These are phyloP conservation scores for Elachura formosa DNA, from an alignment of 2,113 vertebrate genomes.

Conservation along the genomic window DNA sequence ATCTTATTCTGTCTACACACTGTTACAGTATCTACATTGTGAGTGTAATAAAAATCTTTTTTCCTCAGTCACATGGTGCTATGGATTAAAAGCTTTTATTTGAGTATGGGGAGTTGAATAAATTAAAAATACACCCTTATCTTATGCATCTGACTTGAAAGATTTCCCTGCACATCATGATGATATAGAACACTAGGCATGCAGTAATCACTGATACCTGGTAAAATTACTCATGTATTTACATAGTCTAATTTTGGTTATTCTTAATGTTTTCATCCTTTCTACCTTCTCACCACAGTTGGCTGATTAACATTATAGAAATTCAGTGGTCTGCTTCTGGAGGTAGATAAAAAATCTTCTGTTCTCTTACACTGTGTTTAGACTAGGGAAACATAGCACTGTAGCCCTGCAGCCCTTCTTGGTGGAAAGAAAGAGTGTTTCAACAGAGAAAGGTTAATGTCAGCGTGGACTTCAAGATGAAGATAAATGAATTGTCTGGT, in stretches of 20 bases:
- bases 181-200: neutral
- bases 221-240: neutral
- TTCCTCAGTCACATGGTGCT: neutral
- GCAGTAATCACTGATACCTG: neutral
- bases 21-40: neutral
- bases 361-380: neutral
- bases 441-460: neutral
- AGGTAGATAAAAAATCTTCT: neutral
- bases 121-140: neutral
- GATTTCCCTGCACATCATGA: neutral
- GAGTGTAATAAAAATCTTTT: neutral
- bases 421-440: neutral
- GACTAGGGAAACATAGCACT: neutral
- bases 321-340: neutral
- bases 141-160: neutral
- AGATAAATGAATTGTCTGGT: slow-evolving; percentile 19
- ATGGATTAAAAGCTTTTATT: neutral
- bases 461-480: rapidly evolving
- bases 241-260: neutral
- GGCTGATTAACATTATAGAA: neutral
- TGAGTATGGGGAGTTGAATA: neutral
- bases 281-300: neutral
- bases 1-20: neutral
- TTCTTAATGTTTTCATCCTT: neutral
- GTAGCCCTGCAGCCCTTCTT: neutral